Percentiles rank a stretch among this genome's conserved stretches.
Conservation (phyloP, 2,888 invertebrate genomes). For the Geotrupes spiniger region DNA sequence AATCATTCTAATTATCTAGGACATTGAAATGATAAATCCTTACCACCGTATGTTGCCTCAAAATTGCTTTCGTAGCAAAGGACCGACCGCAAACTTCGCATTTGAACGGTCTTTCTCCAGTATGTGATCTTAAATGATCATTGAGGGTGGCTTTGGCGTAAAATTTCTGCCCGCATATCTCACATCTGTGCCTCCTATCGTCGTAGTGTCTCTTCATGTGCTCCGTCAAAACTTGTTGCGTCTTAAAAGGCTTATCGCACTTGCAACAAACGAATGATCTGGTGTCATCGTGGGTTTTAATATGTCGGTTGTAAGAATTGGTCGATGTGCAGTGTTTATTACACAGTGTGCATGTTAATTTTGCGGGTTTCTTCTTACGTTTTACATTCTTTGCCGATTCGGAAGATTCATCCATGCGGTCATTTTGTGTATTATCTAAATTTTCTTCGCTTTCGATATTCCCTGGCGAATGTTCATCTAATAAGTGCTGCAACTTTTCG, state of each 20-base stretch:
- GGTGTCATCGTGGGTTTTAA: slow-evolving; percentile 25
- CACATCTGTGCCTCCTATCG: slow-evolving; percentile 32
- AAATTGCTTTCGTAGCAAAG: slow-evolving; percentile 32
- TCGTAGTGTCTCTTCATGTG: slow-evolving; percentile 34
- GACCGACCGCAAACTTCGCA: slow-evolving; percentile 43
- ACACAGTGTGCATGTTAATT: slow-evolving; percentile 26
- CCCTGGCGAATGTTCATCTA: neutral
- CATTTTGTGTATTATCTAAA: slow-evolving; percentile 12
- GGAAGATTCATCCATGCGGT: slow-evolving; percentile 2
- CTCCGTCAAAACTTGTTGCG: slow-evolving; percentile 30
- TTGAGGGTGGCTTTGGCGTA: slow-evolving; percentile 32
- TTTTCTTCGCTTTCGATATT: slow-evolving; percentile 18
- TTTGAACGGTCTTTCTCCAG: slow-evolving; percentile 54
- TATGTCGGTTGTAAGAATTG: slow-evolving; percentile 30
- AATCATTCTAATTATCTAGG: neutral
- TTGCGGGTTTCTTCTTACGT: slow-evolving; percentile 3
- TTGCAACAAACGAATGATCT: slow-evolving; percentile 31
- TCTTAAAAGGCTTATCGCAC: slow-evolving; percentile 34
- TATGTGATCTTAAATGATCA: slow-evolving; percentile 36
- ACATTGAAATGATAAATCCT: slow-evolving; percentile 13
- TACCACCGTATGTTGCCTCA: slow-evolving; percentile 32
- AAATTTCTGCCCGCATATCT: slow-evolving; percentile 31
- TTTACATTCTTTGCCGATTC: neutral
- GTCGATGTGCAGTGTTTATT: slow-evolving; percentile 29
- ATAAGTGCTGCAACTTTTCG: neutral